Conservation (phyloP, 1,140 invertebrate genomes). For the Drosophila bocki region DNA sequence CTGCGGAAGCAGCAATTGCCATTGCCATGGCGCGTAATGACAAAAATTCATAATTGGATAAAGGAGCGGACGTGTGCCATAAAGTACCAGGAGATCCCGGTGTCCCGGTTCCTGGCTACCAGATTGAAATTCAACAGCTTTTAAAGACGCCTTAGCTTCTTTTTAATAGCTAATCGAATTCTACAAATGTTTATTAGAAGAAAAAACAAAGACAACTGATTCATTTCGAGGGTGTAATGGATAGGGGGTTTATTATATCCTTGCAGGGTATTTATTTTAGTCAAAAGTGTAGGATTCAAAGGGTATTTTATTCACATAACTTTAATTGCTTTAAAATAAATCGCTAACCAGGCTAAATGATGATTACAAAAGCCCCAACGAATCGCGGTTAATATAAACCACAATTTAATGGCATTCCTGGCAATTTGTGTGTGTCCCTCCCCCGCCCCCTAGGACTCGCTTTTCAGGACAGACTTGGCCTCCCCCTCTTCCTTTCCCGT, state of each 20-base stretch:
- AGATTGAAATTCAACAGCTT: constrained; percentile 50
- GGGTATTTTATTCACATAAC: not conserved
- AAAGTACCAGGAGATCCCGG: not conserved
- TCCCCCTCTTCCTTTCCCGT: not conserved
- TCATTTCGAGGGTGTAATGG: not conserved
- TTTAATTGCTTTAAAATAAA: not conserved
- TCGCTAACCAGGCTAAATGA: not conserved
- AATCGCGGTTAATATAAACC: constrained; percentile 44
- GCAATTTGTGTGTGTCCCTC: not conserved
- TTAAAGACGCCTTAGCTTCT: constrained; percentile 14
- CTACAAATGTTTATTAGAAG: not conserved
- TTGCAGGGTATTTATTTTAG: not conserved
- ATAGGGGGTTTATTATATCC: not conserved
- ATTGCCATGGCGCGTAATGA: constrained; percentile 76
- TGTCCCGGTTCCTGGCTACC: not conserved
- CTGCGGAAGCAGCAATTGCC: constrained; percentile 36
- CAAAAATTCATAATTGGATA: constrained; percentile 85
- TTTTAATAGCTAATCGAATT: constrained; percentile 8
- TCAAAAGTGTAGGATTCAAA: not conserved
- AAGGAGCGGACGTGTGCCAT: constrained; percentile 67
- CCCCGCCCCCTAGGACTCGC: not conserved
- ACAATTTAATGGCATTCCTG: constrained; percentile 50
- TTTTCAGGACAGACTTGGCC: constrained; percentile 4
- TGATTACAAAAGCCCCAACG: constrained; percentile 10
- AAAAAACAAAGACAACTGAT: not conserved